A percentile compares a stretch with the other conserved stretches of the same genome.
These are phyloP conservation scores for Sitodiplosis mosellana DNA, from an alignment of 1,140 invertebrate species.

Conservation along the genomic window DNA sequence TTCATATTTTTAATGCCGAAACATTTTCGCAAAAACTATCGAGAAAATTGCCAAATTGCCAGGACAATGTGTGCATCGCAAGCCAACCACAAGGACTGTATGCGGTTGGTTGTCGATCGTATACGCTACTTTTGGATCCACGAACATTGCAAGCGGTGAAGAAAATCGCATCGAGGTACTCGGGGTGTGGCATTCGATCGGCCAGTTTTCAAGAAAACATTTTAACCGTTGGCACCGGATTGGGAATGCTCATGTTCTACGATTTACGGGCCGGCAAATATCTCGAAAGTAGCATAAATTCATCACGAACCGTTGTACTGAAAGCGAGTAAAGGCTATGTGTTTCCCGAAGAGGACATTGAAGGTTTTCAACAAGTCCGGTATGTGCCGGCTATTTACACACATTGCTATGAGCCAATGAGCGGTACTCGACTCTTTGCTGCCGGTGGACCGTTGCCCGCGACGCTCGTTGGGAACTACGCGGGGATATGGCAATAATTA, in stretches of 20 bases:
- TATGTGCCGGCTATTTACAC: slow-evolving; percentile 90
- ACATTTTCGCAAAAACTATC: slow-evolving; percentile 64
- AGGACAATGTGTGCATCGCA: slow-evolving; percentile 86
- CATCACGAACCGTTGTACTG: slow-evolving; percentile 69
- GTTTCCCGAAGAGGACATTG: slow-evolving; percentile 67
- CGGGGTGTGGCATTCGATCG: slow-evolving; percentile 72
- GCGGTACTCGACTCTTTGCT: slow-evolving; percentile 77
- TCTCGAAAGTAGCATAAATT: slow-evolving; percentile 75
- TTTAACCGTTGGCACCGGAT: slow-evolving; percentile 81
- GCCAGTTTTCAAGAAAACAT: slow-evolving; percentile 77
- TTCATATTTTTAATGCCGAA: slow-evolving; percentile 81
- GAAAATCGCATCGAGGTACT: slow-evolving; percentile 53
- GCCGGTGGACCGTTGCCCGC: slow-evolving; percentile 85
- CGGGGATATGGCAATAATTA: slow-evolving; percentile 41
- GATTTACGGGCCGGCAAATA: slow-evolving; percentile 82
- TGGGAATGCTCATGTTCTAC: slow-evolving; percentile 84
- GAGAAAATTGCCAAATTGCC: slow-evolving; percentile 65
- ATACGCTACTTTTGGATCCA: slow-evolving; percentile 75
- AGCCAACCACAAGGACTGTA: slow-evolving; percentile 66
- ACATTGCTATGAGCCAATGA: slow-evolving; percentile 76
- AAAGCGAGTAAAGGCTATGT: slow-evolving; percentile 80
- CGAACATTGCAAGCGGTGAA: slow-evolving; percentile 60
- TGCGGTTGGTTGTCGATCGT: slow-evolving; percentile 83
- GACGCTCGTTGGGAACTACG: slow-evolving; percentile 70
- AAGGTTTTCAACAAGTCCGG: slow-evolving; percentile 65